Evolutionary conservation across 2,797 vertebrate species (phyloP).

Genomic region (Schizothorax lantsangensis): DNA sequence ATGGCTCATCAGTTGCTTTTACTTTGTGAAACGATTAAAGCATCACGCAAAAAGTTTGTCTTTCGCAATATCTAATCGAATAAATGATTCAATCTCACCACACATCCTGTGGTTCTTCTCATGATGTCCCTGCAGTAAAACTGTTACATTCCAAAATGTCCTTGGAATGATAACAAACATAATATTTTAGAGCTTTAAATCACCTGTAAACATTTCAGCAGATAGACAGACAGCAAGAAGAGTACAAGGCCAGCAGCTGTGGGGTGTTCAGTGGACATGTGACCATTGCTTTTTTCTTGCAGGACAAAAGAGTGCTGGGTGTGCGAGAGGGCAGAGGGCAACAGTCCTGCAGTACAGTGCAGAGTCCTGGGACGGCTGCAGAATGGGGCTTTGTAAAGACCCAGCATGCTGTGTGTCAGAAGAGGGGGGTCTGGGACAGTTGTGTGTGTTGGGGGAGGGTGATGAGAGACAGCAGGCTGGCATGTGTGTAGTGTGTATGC

Average conservation of each 20-base stretch:
- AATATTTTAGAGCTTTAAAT: slow-evolving; percentile 82
- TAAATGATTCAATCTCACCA: neutral
- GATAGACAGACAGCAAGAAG: slow-evolving; percentile 52
- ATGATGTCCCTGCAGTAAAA: slow-evolving; percentile 78
- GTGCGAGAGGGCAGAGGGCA: slow-evolving; percentile 79
- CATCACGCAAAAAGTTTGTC: neutral
- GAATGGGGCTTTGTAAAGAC: slow-evolving; percentile 74
- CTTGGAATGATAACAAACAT: slow-evolving; percentile 84
- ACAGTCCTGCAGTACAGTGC: slow-evolving; percentile 78
- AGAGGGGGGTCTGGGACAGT: slow-evolving; percentile 57
- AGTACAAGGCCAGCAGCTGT: slow-evolving; percentile 76
- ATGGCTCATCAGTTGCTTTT: slow-evolving; percentile 42
- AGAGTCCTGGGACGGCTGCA: slow-evolving; percentile 72
- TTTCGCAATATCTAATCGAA: neutral
- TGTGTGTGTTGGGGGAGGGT: slow-evolving; percentile 52
- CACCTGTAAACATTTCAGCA: slow-evolving; percentile 67
- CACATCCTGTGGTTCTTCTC: slow-evolving; percentile 59
- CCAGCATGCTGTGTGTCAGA: slow-evolving; percentile 75
- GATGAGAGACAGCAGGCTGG: slow-evolving; percentile 35
- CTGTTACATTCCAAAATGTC: slow-evolving; percentile 73
- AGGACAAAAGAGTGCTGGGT: slow-evolving; percentile 77
- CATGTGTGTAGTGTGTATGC: slow-evolving; percentile 46
- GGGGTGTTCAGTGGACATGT: slow-evolving; percentile 76
- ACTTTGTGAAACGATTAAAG: neutral
- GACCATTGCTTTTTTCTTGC: slow-evolving; percentile 82